Percentiles rank a stretch among this genome's conserved stretches.
phyloP scores from a whole-genome alignment of 92 coral and sea anemone species.

The Parazoanthus darwini region DNA sequence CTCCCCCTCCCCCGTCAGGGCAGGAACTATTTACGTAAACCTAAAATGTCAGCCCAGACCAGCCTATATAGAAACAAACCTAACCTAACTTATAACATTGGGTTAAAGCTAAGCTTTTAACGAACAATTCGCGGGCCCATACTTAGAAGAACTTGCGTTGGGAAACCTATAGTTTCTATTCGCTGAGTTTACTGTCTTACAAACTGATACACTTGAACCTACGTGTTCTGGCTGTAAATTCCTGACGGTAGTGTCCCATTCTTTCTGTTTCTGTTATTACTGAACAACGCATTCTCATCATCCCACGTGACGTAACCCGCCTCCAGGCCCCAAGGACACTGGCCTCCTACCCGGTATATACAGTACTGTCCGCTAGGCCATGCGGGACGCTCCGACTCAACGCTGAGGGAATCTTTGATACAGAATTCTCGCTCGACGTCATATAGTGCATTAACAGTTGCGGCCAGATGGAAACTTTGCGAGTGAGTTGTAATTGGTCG shows the following conservation, averaged over 20 bases:
- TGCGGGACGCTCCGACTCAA: constrained; percentile 1
- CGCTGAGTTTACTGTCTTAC: not conserved
- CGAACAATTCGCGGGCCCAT: not conserved
- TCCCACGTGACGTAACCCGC: constrained; percentile 39
- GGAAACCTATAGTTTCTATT: not conserved
- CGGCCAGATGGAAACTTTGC: constrained; percentile 62
- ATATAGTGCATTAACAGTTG: constrained; percentile 22
- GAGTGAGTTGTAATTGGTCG: constrained; percentile 53
- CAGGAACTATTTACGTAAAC: too few relatives aligned
- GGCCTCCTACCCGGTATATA: constrained; percentile 13
- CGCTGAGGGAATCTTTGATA: constrained; percentile 45
- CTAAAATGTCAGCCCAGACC: too few relatives aligned
- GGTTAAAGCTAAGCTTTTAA: too few relatives aligned
- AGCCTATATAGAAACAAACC: too few relatives aligned
- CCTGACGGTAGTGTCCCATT: constrained; percentile 39
- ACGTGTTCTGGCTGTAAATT: constrained; percentile 31
- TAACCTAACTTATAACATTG: not conserved
- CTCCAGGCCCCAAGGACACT: constrained; percentile 29
- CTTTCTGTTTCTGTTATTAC: constrained; percentile 15
- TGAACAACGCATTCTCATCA: constrained; percentile 17
- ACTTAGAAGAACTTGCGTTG: not conserved
- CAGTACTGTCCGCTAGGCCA: constrained; percentile 52
- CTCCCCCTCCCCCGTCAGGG: too few relatives aligned
- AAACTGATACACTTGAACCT: not conserved
- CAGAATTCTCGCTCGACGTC: constrained; percentile 74